Evolutionary conservation across 2,888 invertebrate species (phyloP).

Genomic region (Apodemia zela): DNA sequence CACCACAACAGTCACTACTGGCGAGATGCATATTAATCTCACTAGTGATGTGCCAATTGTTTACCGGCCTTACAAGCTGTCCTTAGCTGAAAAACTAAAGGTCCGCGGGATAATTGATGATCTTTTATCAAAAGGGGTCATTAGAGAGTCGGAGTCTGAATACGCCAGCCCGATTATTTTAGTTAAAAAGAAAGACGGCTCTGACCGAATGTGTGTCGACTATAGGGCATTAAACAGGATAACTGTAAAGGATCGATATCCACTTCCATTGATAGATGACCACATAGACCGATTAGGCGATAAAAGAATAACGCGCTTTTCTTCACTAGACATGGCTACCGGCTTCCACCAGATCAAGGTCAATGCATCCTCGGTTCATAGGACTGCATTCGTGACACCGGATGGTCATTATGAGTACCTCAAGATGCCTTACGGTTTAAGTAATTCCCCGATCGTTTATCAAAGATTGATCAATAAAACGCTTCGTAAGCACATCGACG

Average conservation of each 20-base stretch:
- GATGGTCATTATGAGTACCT: constrained; percentile 20
- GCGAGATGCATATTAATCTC: constrained; percentile 11
- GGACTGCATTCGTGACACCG: constrained; percentile 20
- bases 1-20: constrained; percentile 10
- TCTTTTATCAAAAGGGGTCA: background rate
- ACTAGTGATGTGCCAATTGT: background rate
- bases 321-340: constrained; percentile 27
- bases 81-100: background rate
- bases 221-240: constrained; percentile 23
- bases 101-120: constrained; percentile 4
- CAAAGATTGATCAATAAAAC: constrained; percentile 14
- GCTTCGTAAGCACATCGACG: background rate
- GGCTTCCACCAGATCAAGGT: constrained; percentile 26
- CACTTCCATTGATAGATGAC: constrained; percentile 26
- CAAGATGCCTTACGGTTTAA: constrained; percentile 19
- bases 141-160: constrained; percentile 12
- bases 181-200: constrained; percentile 21
- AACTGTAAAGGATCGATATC: constrained; percentile 26
- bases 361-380: constrained; percentile 21
- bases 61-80: constrained; percentile 17
- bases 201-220: constrained; percentile 26
- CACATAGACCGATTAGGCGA: constrained; percentile 24
- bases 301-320: constrained; percentile 20
- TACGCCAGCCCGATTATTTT: constrained; percentile 16
- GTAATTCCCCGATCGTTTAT: constrained; percentile 7